A percentile compares a stretch with the other conserved stretches of the same genome.
Evolutionary conservation across 2,797 vertebrate species (phyloP).

Genomic region (Merluccius polli): DNA sequence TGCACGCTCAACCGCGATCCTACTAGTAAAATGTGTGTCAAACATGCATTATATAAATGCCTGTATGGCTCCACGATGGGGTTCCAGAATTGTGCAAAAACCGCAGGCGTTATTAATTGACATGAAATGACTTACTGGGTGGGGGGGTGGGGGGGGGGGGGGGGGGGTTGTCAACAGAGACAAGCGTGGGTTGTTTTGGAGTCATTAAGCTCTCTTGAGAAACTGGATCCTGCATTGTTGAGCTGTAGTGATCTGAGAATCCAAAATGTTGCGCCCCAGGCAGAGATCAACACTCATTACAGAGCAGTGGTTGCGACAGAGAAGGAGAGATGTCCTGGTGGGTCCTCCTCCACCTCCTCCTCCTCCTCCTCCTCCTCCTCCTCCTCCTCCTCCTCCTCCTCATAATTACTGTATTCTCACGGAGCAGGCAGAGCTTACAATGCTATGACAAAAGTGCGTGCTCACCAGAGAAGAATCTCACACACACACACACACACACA

Average conservation of each 20-base stretch:
- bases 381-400: constrained; percentile 6
- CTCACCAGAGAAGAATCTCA: constrained; percentile 22
- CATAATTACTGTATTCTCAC: constrained; percentile 42
- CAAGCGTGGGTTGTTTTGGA: constrained; percentile 35
- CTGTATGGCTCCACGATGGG: constrained; percentile 42
- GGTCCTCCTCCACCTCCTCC: background rate
- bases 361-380: background rate
- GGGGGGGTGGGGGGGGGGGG: constrained; percentile 49
- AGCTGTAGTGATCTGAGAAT: constrained; percentile 38
- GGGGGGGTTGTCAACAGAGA: constrained; percentile 54
- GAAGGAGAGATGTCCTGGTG: constrained; percentile 35
- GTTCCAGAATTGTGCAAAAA: constrained; percentile 42
- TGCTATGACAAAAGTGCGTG: constrained; percentile 21
- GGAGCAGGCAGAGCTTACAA: constrained; percentile 22
- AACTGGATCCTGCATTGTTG: constrained; percentile 45
- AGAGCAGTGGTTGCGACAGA: constrained; percentile 34
- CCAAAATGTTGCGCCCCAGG: constrained; percentile 40
- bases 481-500: background rate
- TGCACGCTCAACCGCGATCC: constrained; percentile 29
- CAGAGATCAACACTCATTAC: constrained; percentile 53
- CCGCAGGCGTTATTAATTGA: constrained; percentile 60
- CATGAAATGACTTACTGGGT: constrained; percentile 47
- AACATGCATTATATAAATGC: constrained; percentile 38
- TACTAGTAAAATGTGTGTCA: constrained; percentile 38
- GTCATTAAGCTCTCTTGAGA: constrained; percentile 54